A percentile compares a stretch with the other conserved stretches of the same genome.
Evolutionary conservation across 64 coral and sea anemone genomes (phyloP).

Genomic region (Montipora sp.): DNA sequence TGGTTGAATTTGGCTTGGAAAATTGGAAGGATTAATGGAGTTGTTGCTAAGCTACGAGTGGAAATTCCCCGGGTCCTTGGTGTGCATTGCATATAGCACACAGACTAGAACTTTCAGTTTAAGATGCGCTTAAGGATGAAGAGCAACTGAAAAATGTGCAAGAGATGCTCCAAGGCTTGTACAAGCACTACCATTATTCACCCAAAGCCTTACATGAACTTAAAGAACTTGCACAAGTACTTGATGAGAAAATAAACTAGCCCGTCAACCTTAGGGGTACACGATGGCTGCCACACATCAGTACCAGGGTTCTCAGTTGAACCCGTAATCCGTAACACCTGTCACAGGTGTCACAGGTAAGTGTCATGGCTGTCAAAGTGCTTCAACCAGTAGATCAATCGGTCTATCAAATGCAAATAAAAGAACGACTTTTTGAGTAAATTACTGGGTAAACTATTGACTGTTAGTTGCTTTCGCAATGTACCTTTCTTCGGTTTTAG

Average conservation of each 20-base stretch:
- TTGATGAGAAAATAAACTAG: constrained; percentile 33
- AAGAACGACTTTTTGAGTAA: constrained; percentile 8
- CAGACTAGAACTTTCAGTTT: constrained; percentile 47
- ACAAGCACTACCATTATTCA: constrained; percentile 58
- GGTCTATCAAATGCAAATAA: background rate
- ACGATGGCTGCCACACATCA: constrained; percentile 21
- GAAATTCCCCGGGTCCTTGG: constrained; percentile 29
- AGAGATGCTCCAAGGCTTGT: constrained; percentile 40
- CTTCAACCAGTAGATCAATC: too few species aligned
- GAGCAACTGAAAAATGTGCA: constrained; percentile 31
- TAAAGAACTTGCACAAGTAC: constrained; percentile 45
- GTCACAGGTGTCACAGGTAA: too few species aligned
- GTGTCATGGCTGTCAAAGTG: too few species aligned
- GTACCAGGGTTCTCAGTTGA: too few species aligned
- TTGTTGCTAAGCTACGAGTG: constrained; percentile 32
- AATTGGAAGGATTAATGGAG: constrained; percentile 53
- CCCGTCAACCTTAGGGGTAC: constrained; percentile 44
- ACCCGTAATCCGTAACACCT: too few species aligned
- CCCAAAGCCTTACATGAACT: constrained; percentile 52
- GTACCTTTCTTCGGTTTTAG: too few species aligned
- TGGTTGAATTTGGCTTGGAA: constrained; percentile 19
- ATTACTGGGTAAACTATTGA: constrained; percentile 9
- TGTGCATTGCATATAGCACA: constrained; percentile 49
- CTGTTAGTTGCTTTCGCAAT: background rate
- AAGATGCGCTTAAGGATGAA: constrained; percentile 48